Conservation (phyloP, 2,113 vertebrate genomes). For the Prolemur simus region DNA sequence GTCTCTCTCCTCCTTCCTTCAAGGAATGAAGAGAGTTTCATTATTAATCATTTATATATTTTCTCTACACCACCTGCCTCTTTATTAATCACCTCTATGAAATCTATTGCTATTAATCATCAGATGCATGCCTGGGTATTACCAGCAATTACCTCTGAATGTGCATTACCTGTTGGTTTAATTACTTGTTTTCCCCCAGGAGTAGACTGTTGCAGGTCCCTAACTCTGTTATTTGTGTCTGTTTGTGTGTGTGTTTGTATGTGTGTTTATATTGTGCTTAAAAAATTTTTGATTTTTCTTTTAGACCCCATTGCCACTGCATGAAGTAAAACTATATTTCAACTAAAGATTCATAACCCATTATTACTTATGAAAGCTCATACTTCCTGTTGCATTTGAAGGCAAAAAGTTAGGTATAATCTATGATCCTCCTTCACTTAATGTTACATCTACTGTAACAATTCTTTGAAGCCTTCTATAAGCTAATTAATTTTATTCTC, state of each 20-base stretch:
- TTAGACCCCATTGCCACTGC: not conserved
- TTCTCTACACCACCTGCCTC: constrained; percentile 17
- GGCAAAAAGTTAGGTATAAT: not conserved
- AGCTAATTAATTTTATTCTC: not conserved
- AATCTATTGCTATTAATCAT: constrained; percentile 64
- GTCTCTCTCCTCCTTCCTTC: not conserved
- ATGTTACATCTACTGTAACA: not conserved
- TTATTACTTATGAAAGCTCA: not conserved
- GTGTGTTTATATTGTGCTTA: not conserved
- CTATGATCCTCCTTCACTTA: constrained; percentile 23
- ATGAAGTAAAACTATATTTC: constrained; percentile 31
- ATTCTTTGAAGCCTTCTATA: not conserved
- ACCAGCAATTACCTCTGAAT: constrained; percentile 53
- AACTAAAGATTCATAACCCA: not conserved
- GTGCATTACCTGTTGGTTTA: constrained; percentile 57
- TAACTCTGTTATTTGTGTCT: not conserved
- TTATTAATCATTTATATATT: constrained; percentile 60
- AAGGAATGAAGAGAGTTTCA: not conserved
- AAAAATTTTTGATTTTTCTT: not conserved
- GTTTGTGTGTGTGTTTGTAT: not conserved
- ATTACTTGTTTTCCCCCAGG: constrained; percentile 54
- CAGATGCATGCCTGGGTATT: constrained; percentile 53
- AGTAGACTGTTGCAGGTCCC: not conserved
- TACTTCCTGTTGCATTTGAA: constrained; percentile 35
- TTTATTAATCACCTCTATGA: constrained; percentile 57